Evolutionary conservation across 2,113 vertebrate genomes (phyloP).

Genomic region (Cervus canadensis): DNA sequence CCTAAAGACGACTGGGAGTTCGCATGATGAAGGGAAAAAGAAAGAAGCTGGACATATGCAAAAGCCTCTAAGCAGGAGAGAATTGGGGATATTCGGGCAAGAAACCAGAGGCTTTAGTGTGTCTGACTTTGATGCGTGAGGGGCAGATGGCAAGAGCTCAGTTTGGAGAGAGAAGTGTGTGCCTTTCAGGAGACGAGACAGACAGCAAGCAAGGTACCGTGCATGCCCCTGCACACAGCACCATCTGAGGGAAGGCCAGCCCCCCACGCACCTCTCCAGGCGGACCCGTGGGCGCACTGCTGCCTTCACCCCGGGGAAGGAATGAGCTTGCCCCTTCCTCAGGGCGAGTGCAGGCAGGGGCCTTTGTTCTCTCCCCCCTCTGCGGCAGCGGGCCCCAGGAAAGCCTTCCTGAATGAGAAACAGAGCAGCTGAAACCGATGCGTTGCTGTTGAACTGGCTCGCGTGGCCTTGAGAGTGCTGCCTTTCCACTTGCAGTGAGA

Average conservation of each 20-base stretch:
- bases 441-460: not conserved
- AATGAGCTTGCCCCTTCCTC: not conserved
- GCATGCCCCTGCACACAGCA: not conserved
- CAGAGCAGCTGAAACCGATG: not conserved
- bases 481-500: not conserved
- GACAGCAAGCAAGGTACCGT: accelerated
- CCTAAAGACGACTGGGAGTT: not conserved
- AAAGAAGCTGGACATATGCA: not conserved
- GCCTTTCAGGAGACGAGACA: not conserved
- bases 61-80: not conserved
- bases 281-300: too few species aligned
- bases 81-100: not conserved
- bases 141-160: not conserved
- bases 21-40: not conserved
- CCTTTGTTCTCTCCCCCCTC: not conserved
- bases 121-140: not conserved
- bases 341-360: not conserved
- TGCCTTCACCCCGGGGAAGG: accelerated
- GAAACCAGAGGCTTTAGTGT: not conserved
- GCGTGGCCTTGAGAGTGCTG: not conserved
- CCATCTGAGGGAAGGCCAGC: not conserved
- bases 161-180: not conserved
- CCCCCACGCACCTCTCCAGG: not conserved
- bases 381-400: not conserved
- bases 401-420: not conserved